Evolutionary conservation across 2,797 vertebrate species (phyloP).

Genomic region (Enteromius trimaculatus): DNA sequence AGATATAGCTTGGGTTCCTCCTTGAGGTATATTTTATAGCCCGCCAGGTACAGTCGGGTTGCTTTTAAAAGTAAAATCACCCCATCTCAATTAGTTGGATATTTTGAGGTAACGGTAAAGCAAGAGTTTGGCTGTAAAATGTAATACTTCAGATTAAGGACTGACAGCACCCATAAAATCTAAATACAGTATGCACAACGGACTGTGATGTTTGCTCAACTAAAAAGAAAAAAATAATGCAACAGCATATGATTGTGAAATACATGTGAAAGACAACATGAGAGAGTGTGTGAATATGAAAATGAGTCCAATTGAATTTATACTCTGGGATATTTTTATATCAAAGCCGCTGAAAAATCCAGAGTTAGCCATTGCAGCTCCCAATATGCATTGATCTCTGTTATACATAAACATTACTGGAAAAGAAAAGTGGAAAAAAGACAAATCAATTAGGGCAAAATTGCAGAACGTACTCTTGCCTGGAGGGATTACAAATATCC

Average conservation of each 20-base stretch:
- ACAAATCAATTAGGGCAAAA: slow-evolving; percentile 69
- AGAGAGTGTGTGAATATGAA: slow-evolving; percentile 9
- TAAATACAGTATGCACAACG: neutral
- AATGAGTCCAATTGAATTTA: neutral
- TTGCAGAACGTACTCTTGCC: slow-evolving; percentile 66
- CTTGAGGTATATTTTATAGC: neutral
- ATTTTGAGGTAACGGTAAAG: neutral
- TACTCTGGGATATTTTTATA: slow-evolving; percentile 14
- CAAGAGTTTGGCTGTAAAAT: neutral
- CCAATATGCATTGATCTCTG: slow-evolving; percentile 65
- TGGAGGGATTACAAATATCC: slow-evolving; percentile 63
- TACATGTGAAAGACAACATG: neutral
- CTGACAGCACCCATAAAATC: neutral
- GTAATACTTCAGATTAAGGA: neutral
- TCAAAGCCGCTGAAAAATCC: slow-evolving; percentile 30
- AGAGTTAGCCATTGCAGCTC: slow-evolving; percentile 65
- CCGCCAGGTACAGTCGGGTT: neutral
- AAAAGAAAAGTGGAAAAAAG: slow-evolving; percentile 44
- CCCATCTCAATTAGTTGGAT: neutral
- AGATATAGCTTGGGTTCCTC: neutral
- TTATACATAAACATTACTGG: slow-evolving; percentile 48
- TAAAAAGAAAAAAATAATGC: neutral
- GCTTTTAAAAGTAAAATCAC: neutral
- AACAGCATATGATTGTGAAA: neutral
- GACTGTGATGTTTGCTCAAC: neutral